These are phyloP conservation scores for Xestia sexstrigata DNA, from an alignment of 2,888 invertebrate genomes.

Conservation along the genomic window DNA sequence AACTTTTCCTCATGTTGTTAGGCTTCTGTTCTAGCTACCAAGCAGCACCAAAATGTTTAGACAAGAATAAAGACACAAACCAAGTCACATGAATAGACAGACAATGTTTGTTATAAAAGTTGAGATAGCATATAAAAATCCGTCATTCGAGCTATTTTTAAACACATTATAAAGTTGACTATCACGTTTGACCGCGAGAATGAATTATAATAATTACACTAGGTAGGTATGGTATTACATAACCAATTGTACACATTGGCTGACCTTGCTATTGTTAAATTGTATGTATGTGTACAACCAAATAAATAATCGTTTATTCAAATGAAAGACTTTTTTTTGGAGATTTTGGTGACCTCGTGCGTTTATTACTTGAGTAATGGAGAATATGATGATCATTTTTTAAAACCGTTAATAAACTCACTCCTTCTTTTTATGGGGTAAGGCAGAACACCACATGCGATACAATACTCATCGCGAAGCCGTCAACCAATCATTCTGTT, in stretches of 20 bases:
- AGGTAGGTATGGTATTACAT: constrained; percentile 17
- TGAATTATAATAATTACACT: constrained; percentile 19
- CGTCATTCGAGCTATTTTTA: neutral
- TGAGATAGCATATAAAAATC: neutral
- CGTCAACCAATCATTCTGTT: too few species aligned
- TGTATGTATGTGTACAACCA: neutral
- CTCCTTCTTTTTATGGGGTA: neutral
- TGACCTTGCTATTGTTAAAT: constrained; percentile 24
- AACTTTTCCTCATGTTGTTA: neutral
- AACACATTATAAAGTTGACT: neutral
- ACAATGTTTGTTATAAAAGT: neutral
- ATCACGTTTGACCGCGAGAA: neutral
- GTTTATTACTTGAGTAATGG: neutral
- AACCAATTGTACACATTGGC: constrained; percentile 22
- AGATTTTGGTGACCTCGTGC: neutral
- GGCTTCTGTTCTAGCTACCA: neutral
- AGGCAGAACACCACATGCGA: neutral
- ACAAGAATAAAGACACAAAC: constrained; percentile 3
- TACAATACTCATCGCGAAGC: too few species aligned
- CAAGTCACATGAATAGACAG: neutral
- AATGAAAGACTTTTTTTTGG: neutral
- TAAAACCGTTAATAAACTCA: too few species aligned
- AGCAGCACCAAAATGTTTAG: neutral
- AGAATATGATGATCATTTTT: neutral
- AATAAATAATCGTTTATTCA: neutral